Percentiles rank a stretch among this genome's conserved stretches.
Conservation (phyloP, 1,140 invertebrate genomes). For the Drosophila repleta region DNA sequence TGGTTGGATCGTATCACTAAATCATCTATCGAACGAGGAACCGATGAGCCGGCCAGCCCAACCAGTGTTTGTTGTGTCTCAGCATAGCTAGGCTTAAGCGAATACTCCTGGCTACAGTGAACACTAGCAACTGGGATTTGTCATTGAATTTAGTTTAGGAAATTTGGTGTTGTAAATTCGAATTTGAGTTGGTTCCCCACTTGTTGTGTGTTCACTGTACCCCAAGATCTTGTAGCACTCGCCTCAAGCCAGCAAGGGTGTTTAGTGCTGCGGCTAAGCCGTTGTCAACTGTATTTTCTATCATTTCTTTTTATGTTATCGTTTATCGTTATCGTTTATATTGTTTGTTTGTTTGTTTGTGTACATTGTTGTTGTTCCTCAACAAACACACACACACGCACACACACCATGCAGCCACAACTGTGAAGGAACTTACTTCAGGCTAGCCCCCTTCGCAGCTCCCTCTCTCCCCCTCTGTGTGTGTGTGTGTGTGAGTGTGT, state of each 20-base stretch:
- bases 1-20: background rate
- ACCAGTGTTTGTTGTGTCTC: too few species aligned
- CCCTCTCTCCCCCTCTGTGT: background rate
- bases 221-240: background rate
- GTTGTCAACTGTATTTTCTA: background rate
- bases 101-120: background rate
- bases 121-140: background rate
- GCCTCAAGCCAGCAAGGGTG: background rate
- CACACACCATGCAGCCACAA: conserved; percentile 6
- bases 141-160: too few species aligned
- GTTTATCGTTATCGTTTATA: conserved; percentile 12
- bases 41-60: too few species aligned
- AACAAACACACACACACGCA: conserved; percentile 1
- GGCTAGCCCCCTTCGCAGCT: background rate
- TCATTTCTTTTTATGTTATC: background rate
- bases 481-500: too few species aligned
- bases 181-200: too few species aligned
- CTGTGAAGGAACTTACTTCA: background rate
- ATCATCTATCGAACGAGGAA: background rate
- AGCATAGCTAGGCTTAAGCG: background rate
- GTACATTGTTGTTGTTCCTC: conserved; percentile 37
- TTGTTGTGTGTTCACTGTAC: background rate
- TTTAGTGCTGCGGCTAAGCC: background rate
- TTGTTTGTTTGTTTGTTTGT: conserved; percentile 14
- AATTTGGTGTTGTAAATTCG: too few species aligned